Percentiles rank a stretch among this genome's conserved stretches.
Evolutionary conservation across 2,113 vertebrate species (phyloP).

Genomic region (Elaphurus davidianus): DNA sequence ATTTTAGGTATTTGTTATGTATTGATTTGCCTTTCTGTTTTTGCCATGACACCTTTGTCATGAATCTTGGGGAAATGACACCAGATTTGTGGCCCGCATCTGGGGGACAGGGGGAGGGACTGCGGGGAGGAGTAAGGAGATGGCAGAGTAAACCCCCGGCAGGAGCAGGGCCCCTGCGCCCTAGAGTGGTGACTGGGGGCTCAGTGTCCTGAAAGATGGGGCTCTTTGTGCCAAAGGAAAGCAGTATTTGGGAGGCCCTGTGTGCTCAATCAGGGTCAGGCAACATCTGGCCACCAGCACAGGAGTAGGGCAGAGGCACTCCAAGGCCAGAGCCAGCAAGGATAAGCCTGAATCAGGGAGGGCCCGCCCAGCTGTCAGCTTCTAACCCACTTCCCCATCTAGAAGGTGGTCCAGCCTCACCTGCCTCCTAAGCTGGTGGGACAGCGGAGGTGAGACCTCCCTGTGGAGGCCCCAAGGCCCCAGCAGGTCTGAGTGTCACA

Average conservation of each 20-base stretch:
- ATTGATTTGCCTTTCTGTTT: neutral
- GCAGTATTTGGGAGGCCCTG: neutral
- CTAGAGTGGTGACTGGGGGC: neutral
- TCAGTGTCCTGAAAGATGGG: neutral
- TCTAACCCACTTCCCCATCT: neutral
- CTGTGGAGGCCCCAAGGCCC: neutral
- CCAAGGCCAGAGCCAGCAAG: neutral
- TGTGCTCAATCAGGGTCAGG: no score
- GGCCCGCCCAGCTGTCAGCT: neutral
- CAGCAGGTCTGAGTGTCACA: neutral
- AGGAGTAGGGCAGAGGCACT: no score
- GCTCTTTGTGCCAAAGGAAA: neutral
- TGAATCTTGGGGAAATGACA: neutral
- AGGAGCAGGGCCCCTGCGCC: neutral
- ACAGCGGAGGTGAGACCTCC: neutral
- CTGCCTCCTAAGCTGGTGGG: neutral
- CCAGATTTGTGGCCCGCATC: no score
- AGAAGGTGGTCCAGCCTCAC: neutral
- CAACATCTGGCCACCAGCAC: neutral
- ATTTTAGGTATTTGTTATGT: neutral
- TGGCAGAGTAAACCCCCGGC: neutral
- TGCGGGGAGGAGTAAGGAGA: rapidly evolving
- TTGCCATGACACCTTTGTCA: neutral
- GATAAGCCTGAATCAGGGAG: neutral
- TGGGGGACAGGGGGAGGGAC: rapidly evolving